Base-by-base conservation (phyloP, 2,888 invertebrate species). In the Molanna angustata region DNA sequence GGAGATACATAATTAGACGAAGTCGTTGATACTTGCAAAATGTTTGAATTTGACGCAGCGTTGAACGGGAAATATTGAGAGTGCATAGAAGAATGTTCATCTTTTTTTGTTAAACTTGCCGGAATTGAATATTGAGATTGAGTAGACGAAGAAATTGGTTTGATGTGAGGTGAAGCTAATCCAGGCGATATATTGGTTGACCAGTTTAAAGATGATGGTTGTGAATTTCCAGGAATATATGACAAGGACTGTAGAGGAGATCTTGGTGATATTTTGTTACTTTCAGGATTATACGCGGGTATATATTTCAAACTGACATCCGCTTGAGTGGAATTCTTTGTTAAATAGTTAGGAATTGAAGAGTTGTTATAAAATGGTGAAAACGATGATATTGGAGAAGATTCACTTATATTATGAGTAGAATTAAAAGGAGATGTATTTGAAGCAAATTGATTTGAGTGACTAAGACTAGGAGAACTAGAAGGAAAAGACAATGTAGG, bases 401-500 rank as follows among this genome's bases (percentile, higher is more conserved):
- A n/a, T n/a, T n/a, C n/a, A n/a, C n/a, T 27, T 27, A 11, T 27
- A 27, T 27, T 27, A 11, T 27, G 11, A 7, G 27, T 4, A 27
- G 27, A 11, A 27, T 4, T 27, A 27, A 7, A 27, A 27, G 27
- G 27, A 27, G 27, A 27, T 27, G 27, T 27, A 27, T 27, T 20
- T 17, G 45, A 16, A n/a, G 13, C 33, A n/a, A 32, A 33, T 3
- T 9, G 17, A 4, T 45, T 45, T 4, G 19, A 33, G n/a, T 32
- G n/a, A n/a, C 17, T 18, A 9, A 22, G n/a, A 18, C 4, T 21
- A 33, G 32, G 32, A 11, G 33, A 42, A 16, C 37, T 22, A 9
- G 14, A 16, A 1, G 52, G 47, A 17, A 47, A 43, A 18, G 48
- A 48, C 19, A 41, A 22, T 4, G 42, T 47, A 3, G 54, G 50